Base-by-base conservation (phyloP, 2,797 vertebrate species). In the Sebastes itinus region DNA sequence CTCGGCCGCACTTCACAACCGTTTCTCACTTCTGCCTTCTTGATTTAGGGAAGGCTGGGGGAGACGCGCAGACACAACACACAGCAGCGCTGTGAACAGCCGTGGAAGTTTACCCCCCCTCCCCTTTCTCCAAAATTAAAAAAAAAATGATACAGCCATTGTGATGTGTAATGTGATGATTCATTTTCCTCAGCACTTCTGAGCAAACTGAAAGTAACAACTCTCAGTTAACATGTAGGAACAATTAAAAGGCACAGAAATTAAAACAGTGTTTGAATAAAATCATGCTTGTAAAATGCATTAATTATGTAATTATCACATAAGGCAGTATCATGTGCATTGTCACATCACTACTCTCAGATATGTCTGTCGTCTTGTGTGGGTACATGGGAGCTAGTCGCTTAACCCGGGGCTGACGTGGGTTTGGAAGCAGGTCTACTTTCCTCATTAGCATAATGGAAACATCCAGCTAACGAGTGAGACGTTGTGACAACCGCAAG, bases 11-110 rank as follows among this genome's bases (percentile, higher is more conserved):
- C 92, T 94, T 94, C 91, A 94, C 93, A 96, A 95, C 95, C 91
- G 94, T 95, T 95, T 97, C 93, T 97, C 96, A 96, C 96, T 97
- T 97, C 96, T 97, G 95, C 93, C 95, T 95, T 96, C 88, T 93
- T 86, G 89, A 91, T 92, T 93, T 93, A 86, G 83, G 92, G 93
- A 94, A 93, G 90, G 86, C 78, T 52, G 86, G 56, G 61, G 66
- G 78, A 85, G 90, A 85, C 28, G 33, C 11, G 20, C 78, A 91
- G 87, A 92, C 88, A 91, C 82, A 88, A 91, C 77, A 91, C 67
- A 63, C 61, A 83, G 74, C 6, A 1, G n/a, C 32, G 28, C 62
- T 75, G 65, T 32, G 63, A 68, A 54, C 72, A 75, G 80, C 13
- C 38, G 13, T 61, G 60, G 55, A 63, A 38, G 77, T 52, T 32